These are phyloP conservation scores for Thereva unica DNA, from an alignment of 2,888 invertebrate species.

Conservation along the genomic window DNA sequence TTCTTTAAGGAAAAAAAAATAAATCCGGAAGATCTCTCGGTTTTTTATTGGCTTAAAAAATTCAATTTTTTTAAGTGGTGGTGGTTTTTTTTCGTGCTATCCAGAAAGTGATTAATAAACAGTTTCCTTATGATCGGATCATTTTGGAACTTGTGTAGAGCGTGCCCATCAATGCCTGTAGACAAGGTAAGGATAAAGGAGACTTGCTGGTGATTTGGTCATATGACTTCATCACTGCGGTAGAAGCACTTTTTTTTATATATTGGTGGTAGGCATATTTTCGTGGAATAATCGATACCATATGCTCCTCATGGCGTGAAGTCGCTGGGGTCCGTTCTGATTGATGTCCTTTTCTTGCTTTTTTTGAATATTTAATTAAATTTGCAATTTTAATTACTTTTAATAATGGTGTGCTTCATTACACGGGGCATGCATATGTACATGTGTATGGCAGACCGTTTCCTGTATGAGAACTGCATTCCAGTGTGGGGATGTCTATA, in stretches of 20 bases:
- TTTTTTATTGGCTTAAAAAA: background rate
- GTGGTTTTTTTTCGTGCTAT: constrained; percentile 5
- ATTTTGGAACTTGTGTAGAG: constrained; percentile 96
- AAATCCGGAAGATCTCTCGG: background rate
- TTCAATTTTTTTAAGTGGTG: background rate
- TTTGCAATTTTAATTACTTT: too few species aligned
- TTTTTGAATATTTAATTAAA: too few species aligned
- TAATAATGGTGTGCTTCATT: too few species aligned
- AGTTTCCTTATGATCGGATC: constrained; percentile 85
- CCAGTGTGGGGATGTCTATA: too few species aligned
- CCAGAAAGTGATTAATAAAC: background rate
- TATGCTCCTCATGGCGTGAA: background rate
- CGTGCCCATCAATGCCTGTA: constrained; percentile 95
- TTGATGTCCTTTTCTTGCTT: too few species aligned
- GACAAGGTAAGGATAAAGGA: constrained; percentile 77
- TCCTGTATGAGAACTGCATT: too few species aligned
- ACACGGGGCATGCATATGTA: too few species aligned
- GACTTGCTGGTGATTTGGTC: constrained; percentile 11
- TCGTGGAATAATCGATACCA: constrained; percentile 29
- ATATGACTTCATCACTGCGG: constrained; percentile 40
- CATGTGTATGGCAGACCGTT: too few species aligned
- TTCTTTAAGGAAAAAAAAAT: too few species aligned
- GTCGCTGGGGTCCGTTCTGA: background rate
- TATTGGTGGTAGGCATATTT: background rate
- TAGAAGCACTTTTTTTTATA: constrained; percentile 34